Evolutionary conservation across 2,113 vertebrate genomes (phyloP).

Genomic region (Fregetta grallaria): DNA sequence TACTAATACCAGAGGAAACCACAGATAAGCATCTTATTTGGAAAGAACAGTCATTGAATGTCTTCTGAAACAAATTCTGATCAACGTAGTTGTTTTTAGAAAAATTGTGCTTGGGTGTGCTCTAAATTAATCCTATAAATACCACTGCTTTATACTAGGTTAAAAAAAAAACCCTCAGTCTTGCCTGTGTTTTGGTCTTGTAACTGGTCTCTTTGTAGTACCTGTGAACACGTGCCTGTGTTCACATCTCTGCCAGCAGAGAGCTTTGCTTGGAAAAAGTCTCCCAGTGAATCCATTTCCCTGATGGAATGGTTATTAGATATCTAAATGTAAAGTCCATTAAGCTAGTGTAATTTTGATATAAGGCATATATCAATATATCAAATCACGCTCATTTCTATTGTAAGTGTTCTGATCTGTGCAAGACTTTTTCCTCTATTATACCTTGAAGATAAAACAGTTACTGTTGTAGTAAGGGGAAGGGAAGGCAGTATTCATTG

Average conservation of each 20-base stretch:
- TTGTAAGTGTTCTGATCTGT: neutral
- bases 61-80: neutral
- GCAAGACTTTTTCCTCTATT: neutral
- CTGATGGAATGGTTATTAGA: neutral
- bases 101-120: neutral
- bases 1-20: neutral
- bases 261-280: neutral
- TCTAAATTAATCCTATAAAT: neutral
- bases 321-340: neutral
- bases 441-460: neutral
- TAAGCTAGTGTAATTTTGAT: neutral
- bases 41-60: neutral
- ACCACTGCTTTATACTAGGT: neutral
- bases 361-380: neutral
- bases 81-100: neutral
- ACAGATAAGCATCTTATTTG: neutral
- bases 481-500: neutral
- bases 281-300: neutral
- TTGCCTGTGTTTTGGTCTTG: neutral
- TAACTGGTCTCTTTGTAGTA: neutral
- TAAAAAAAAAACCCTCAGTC: neutral
- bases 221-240: neutral
- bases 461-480: neutral
- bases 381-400: neutral
- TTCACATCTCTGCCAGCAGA: neutral